Evolutionary conservation across 30 jellyfish, hydroid and myxozoan genomes (phyloP), one percentile per base, ranked within the genome.

Genomic region (Aurelia sp.): DNA sequence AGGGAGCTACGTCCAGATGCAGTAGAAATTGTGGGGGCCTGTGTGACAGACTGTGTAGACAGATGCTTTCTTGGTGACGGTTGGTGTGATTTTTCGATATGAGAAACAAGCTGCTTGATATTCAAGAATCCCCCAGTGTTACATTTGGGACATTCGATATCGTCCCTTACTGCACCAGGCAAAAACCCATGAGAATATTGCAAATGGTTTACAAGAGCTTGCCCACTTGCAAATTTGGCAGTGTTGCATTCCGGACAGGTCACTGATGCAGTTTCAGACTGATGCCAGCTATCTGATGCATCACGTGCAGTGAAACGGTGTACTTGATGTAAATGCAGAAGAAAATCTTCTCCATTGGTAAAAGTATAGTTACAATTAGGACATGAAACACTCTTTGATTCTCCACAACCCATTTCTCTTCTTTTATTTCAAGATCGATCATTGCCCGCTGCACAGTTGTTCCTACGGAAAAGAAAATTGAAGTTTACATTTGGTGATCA

Each of bases 131-230:
- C 61, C 6, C 33, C 85, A 18, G 27, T 57, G 74, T 67, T 67
- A 73, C 91, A 81, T 67, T 66, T 81, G 8, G 91, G 91, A 55
- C 91, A 81, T 44, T 44, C 55, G 55, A 44, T 44, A 44, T 44
- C 55, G 10, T 44, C 55, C 55, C 55, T 44, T 44, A 44, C 55
- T 4, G 13, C 15, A 44, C 55, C 55, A 4, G 55, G 55, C 55
- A 44, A 44, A 44, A 44, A 44, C 55, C 55, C 55, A 9, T 44
- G 55, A 44, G 55, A 44, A 44, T 44, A 8, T 44, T 44, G 55
- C 55, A 44, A 44, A 44, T 44, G 55, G 55, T 44, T 44, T 13
- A 21, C 22, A 10, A 81, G 48, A 52, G 83, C 37, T 53, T 66
- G 23, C 44, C 11, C 50, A 16, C 44, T n/a, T 35, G 59, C 11